Evolutionary conservation across 2,113 vertebrate species (phyloP), one percentile per base, ranked within the genome.

Genomic region (Manacus vitellinus): DNA sequence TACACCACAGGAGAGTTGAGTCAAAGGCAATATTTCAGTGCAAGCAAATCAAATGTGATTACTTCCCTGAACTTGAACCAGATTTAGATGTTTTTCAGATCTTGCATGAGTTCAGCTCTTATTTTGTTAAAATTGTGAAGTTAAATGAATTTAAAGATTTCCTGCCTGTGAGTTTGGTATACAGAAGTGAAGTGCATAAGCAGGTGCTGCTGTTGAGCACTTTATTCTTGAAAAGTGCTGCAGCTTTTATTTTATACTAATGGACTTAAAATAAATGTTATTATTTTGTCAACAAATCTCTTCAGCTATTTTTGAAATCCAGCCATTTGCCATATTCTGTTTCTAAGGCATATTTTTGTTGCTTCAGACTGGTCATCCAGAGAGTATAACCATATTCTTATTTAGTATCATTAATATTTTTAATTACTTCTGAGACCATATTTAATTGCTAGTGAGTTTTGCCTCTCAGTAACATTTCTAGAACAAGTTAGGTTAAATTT

Each of bases 101-200:
- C 41, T 93, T 75, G 39, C 44, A 6, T 14, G 54, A 63, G 21
- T 79, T 86, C 47, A 83, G 55, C 44, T 55, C 16, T 92, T 65
- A 58, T 84, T 92, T 96, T 84, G 83, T 62, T 66, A 55, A 86
- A 90, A 83, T 62, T 31, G 46, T 28, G 11, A 58, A 43, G 37
- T 67, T 91, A 88, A 94, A 83, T 86, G 68, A 81, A 24, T 80
- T 73, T 67, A 77, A 84, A 93, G 43, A 55, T 85, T 89, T 94
- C 43, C 72, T 94, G 62, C 47, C 30, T 55, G 0, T 39, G 78
- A 62, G 35, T 88, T 52, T 79, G 66, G 37, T 31, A 10, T 18
- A 4, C 18, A 39, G 49, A 85, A 93, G n/a, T 37, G 66, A 92
- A 46, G 23, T 3, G 11, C 25, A 10, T 35, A 52, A 71, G 35